These are phyloP conservation scores for Lithophane ornitopus DNA, from an alignment of 2,888 invertebrate species.

Conservation along the genomic window DNA sequence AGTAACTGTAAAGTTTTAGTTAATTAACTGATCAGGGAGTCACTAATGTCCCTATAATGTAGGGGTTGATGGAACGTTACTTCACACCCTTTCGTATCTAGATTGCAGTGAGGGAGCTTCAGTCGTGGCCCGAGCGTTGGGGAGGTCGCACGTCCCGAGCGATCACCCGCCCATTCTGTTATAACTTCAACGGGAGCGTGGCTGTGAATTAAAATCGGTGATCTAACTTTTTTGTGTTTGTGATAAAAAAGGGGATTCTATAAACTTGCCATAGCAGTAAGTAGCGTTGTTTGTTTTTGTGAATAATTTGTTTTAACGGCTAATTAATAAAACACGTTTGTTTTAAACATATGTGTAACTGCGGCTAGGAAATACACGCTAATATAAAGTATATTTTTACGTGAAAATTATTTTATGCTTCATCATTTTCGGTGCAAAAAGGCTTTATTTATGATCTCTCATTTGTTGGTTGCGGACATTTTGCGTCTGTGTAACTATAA, in stretches of 20 bases:
- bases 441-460: neutral
- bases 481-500: neutral
- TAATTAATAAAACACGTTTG: slow-evolving; percentile 14
- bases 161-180: slow-evolving; percentile 22
- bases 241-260: slow-evolving; percentile 60
- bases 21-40: slow-evolving; percentile 70
- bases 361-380: neutral
- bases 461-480: slow-evolving; percentile 39
- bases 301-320: neutral
- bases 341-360: slow-evolving; percentile 27
- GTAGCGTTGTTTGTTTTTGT: slow-evolving; percentile 32
- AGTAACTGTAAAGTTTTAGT: slow-evolving; percentile 64
- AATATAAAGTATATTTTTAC: slow-evolving; percentile 29
- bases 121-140: slow-evolving; percentile 59
- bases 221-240: slow-evolving; percentile 64
- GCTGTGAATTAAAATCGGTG: slow-evolving; percentile 61
- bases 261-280: slow-evolving; percentile 53
- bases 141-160: slow-evolving; percentile 58
- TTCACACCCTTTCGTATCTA: slow-evolving; percentile 69
- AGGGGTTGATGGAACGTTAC: slow-evolving; percentile 68
- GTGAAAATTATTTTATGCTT: slow-evolving; percentile 15
- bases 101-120: slow-evolving; percentile 52
- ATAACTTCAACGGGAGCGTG: slow-evolving; percentile 59
- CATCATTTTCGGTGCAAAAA: slow-evolving; percentile 26
- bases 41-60: slow-evolving; percentile 67